These are phyloP conservation scores for Cremastinae sp. DNA, from an alignment of 2,888 invertebrate genomes.

Conservation along the genomic window DNA sequence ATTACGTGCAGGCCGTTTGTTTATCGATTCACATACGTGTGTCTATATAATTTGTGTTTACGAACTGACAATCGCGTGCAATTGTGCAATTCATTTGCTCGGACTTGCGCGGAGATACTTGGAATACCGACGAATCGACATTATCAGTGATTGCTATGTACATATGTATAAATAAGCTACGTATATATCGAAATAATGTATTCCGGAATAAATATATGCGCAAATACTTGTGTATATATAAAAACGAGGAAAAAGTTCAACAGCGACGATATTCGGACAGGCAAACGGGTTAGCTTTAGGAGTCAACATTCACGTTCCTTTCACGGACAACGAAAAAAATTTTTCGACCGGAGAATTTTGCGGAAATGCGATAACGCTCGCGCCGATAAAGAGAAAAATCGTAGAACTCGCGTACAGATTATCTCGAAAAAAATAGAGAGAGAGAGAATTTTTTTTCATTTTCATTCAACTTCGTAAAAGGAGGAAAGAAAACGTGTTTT, in stretches of 20 bases:
- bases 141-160: slow-evolving; percentile 24
- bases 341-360: too few species aligned
- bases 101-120: slow-evolving; percentile 34
- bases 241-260: not conserved
- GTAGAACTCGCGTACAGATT: too few species aligned
- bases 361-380: too few species aligned
- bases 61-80: slow-evolving; percentile 44
- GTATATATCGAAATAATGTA: not conserved
- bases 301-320: not conserved
- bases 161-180: not conserved
- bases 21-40: not conserved
- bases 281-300: not conserved
- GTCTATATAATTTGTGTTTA: slow-evolving; percentile 32
- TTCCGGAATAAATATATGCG: not conserved
- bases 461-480: too few species aligned
- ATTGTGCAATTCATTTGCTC: slow-evolving; percentile 55
- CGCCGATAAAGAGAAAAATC: too few species aligned
- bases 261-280: not conserved
- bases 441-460: too few species aligned
- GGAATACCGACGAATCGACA: slow-evolving; percentile 20
- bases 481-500: too few species aligned
- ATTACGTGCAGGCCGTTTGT: not conserved
- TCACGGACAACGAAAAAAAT: too few species aligned
- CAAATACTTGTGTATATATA: not conserved
- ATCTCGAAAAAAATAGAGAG: too few species aligned